Conservation (phyloP, 92 coral and sea anemone genomes). For the Phenganax stokvisi region DNA sequence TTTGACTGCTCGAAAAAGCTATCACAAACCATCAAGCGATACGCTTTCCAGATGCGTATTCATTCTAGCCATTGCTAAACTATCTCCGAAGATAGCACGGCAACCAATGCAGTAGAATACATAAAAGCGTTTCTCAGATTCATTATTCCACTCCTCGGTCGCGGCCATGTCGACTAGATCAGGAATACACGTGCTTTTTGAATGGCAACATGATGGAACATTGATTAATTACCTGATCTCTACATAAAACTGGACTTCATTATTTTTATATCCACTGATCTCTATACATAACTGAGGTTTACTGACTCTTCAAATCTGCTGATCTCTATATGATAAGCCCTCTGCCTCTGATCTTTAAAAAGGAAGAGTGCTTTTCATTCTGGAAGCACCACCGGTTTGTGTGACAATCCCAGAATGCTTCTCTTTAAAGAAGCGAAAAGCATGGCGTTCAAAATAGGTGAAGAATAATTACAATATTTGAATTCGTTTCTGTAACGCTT, state of each 20-base stretch:
- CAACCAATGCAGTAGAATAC: slow-evolving; percentile 14
- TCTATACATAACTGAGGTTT: no score
- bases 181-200: no score
- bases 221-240: no score
- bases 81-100: slow-evolving; percentile 6
- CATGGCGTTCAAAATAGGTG: slow-evolving; percentile 30
- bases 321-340: no score
- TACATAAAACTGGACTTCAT: no score
- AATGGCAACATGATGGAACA: no score
- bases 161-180: slow-evolving; percentile 1
- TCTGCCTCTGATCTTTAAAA: no score
- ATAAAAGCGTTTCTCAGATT: not conserved
- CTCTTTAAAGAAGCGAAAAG: slow-evolving; percentile 26
- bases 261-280: no score
- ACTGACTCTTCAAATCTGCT: no score
- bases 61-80: slow-evolving; percentile 10
- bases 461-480: not conserved
- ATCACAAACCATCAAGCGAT: slow-evolving; percentile 10
- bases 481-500: not conserved
- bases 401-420: slow-evolving; percentile 26
- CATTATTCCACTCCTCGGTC: not conserved
- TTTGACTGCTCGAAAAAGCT: not conserved
- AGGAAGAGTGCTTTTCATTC: not conserved
- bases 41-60: not conserved
- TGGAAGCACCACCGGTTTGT: not conserved